Conservation (phyloP, 2,797 vertebrate species). For the Microtus agrestis region DNA sequence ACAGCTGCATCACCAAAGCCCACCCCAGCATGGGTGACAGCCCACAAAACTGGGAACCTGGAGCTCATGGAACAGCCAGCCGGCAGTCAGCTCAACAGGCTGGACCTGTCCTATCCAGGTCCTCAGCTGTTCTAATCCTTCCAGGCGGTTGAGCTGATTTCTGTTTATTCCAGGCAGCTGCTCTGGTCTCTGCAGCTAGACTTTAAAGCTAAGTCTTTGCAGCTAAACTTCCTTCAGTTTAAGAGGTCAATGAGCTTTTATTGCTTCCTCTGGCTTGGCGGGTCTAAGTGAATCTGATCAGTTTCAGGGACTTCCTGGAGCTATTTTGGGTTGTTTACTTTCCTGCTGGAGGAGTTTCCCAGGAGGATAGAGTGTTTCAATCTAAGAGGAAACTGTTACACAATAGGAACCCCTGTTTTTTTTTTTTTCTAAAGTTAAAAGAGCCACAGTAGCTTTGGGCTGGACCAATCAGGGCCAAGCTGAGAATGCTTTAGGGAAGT, state of each 20-base stretch:
- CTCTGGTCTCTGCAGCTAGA: background rate
- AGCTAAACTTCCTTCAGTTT: background rate
- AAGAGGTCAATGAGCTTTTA: background rate
- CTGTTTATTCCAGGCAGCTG: background rate
- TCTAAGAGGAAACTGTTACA: background rate
- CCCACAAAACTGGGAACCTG: too few relatives aligned
- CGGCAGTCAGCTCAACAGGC: too few relatives aligned
- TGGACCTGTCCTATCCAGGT: too few relatives aligned
- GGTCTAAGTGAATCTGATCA: background rate
- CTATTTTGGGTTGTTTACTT: background rate
- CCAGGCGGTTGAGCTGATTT: background rate
- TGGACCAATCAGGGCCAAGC: background rate
- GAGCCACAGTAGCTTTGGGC: background rate
- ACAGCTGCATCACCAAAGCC: too few relatives aligned
- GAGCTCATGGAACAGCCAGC: too few relatives aligned
- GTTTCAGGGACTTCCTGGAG: background rate
- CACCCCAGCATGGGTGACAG: too few relatives aligned
- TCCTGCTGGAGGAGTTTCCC: background rate
- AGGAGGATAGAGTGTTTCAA: background rate
- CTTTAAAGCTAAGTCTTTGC: background rate
- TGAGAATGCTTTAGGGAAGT: background rate
- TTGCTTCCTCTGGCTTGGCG: background rate
- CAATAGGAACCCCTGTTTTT: background rate
- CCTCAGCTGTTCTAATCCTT: background rate
- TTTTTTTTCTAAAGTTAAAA: background rate